Evolutionary conservation across 2,113 vertebrate species (phyloP).

Genomic region (Xiphorhynchus elegans): DNA sequence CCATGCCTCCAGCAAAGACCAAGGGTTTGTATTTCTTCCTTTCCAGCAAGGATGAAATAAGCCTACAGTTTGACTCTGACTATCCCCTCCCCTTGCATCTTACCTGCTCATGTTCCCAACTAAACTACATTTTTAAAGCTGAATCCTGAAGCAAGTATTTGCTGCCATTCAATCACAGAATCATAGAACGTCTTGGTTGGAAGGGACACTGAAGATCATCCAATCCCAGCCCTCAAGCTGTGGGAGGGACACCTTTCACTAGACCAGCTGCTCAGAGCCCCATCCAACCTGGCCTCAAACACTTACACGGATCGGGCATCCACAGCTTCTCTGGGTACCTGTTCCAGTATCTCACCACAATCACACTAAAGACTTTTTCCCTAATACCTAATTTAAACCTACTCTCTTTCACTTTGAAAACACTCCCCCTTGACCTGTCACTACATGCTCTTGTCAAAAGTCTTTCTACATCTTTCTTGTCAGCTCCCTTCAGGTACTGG

Average conservation of each 20-base stretch:
- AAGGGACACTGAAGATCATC: neutral
- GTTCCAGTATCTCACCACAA: neutral
- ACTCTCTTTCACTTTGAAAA: neutral
- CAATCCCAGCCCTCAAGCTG: neutral
- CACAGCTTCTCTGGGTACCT: fast-evolving
- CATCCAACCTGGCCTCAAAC: neutral
- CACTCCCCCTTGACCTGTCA: neutral
- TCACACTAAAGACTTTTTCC: neutral
- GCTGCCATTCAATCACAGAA: neutral
- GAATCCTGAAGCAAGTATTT: slow-evolving; percentile 9
- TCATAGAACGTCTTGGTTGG: neutral
- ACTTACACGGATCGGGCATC: neutral
- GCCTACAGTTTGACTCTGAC: neutral
- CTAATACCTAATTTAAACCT: neutral
- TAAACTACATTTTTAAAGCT: neutral
- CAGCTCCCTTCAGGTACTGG: neutral
- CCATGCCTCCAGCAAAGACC: neutral
- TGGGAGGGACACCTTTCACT: neutral
- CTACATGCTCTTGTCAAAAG: neutral
- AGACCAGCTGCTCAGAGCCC: neutral
- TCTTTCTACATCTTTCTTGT: neutral
- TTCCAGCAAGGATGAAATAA: neutral
- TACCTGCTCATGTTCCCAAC: neutral
- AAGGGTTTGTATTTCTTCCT: neutral
- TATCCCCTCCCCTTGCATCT: neutral